Evolutionary conservation across 1,140 invertebrate genomes (phyloP).

Genomic region (Drosophila jambulina): DNA sequence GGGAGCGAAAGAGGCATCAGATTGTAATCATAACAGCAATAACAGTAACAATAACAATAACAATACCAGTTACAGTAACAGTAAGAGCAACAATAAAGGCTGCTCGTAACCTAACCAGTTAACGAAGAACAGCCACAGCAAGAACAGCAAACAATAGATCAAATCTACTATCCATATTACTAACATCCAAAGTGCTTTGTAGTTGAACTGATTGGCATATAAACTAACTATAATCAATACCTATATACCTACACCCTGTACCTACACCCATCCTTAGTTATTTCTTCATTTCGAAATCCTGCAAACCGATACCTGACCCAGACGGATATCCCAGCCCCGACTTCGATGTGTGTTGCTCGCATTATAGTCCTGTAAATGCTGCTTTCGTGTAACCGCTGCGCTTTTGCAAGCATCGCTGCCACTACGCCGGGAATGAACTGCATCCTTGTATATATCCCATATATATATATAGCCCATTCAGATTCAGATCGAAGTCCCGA

Average conservation of each 20-base stretch:
- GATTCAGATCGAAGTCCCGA: neutral
- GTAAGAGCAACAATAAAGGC: slow-evolving; percentile 33
- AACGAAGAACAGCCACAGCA: slow-evolving; percentile 26
- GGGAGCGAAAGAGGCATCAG: slow-evolving; percentile 85
- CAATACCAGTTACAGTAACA: slow-evolving; percentile 43
- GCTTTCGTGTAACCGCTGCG: slow-evolving; percentile 39
- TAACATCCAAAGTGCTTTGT: slow-evolving; percentile 63
- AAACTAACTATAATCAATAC: slow-evolving; percentile 44
- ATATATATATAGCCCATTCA: slow-evolving; percentile 8
- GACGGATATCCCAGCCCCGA: slow-evolving; percentile 4
- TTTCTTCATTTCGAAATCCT: slow-evolving; percentile 16
- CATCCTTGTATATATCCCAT: slow-evolving; percentile 37
- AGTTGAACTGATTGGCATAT: slow-evolving; percentile 75
- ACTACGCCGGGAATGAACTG: slow-evolving; percentile 12
- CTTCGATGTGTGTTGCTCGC: slow-evolving; percentile 19
- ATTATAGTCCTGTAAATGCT: slow-evolving; percentile 24
- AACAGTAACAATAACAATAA: slow-evolving; percentile 43
- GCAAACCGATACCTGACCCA: neutral
- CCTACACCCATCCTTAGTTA: slow-evolving; percentile 19
- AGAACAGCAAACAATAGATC: slow-evolving; percentile 44
- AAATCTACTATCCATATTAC: slow-evolving; percentile 44
- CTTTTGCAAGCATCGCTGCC: slow-evolving; percentile 14
- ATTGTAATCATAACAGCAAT: slow-evolving; percentile 74
- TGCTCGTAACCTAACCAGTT: slow-evolving; percentile 48
- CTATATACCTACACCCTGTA: neutral